Base-by-base conservation (phyloP, 2,113 vertebrate species). In the Octodon degus region DNA sequence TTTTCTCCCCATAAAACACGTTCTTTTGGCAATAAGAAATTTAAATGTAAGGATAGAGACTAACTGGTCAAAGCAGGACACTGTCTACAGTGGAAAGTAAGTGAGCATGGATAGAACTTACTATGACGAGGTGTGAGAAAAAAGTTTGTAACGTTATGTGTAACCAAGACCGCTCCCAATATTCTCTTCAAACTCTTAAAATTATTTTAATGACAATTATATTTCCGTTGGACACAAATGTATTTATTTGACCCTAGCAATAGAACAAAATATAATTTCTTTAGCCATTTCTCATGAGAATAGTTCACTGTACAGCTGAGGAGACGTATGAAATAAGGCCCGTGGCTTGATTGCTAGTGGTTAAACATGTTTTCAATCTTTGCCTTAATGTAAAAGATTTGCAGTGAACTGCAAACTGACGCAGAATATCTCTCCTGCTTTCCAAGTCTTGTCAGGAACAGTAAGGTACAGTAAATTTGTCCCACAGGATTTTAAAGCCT, bases 221-320 rank as follows among this genome's bases (percentile, higher is more conserved):
- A 99, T 98, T 99, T 99, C 98, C 97, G 98, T 98, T 99, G 99
- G 98, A 99, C 99, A 99, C 98, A 98, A 99, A 99, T 97, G 98
- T 98, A 99, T 99, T 99, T 98, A 99, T 99, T 99, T 99, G 99
- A 99, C 99, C 99, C 99, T 99, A 99, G 99, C 99, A 99, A 99
- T 99, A 99, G 99, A 99, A 99, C 99, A 99, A 99, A 99, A 99
- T 99, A 99, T 99, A 99, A 99, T 98, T 99, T 99, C 99, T 99
- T 99, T 99, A 98, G 99, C 99, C 99, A 98, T 99, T 99, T 99
- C 98, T 99, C 99, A 99, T 98, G 98, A 99, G 99, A 99, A 99
- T 98, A 99, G 99, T 99, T 99, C 99, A 99, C 99, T 99, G 99
- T 99, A 99, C 99, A 99, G 98, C 99, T 99, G 99, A 99, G 99